Percentiles rank a stretch among this genome's conserved stretches.
phyloP scores from a whole-genome alignment of 2,113 vertebrate genomes.

The Arenaria interpres region DNA sequence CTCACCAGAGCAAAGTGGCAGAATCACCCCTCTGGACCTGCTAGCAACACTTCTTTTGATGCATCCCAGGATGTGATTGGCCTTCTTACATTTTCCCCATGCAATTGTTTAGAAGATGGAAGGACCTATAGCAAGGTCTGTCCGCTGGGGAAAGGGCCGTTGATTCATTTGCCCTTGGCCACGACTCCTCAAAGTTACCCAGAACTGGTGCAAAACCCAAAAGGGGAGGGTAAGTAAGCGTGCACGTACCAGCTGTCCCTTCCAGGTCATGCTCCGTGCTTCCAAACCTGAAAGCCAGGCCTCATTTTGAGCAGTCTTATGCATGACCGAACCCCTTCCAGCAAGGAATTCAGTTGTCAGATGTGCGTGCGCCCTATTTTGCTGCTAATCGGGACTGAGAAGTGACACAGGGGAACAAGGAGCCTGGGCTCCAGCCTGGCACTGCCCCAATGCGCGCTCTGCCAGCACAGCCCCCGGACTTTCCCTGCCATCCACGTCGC shows the following conservation, averaged over 20 bases:
- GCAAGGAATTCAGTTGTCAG: constrained; percentile 45
- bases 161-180: not conserved
- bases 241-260: not conserved
- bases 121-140: not conserved
- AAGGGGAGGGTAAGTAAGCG: not conserved
- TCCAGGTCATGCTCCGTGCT: not conserved
- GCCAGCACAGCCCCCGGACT: not conserved
- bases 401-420: constrained; percentile 8
- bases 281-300: constrained; percentile 53
- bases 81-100: too few relatives aligned
- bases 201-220: not conserved
- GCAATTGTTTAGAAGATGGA: not conserved
- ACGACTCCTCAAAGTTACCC: not conserved
- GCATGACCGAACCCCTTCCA: constrained; percentile 48
- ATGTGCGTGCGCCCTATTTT: constrained; percentile 11
- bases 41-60: too few relatives aligned
- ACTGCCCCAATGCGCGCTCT: not conserved
- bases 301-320: constrained; percentile 28
- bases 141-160: not conserved
- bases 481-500: fast-evolving
- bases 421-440: not conserved
- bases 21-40: too few relatives aligned
- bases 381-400: constrained; percentile 13
- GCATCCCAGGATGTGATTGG: too few relatives aligned
- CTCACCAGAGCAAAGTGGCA: too few relatives aligned